Evolutionary conservation across 2,888 invertebrate species (phyloP).

Genomic region (Dryobota labecula): DNA sequence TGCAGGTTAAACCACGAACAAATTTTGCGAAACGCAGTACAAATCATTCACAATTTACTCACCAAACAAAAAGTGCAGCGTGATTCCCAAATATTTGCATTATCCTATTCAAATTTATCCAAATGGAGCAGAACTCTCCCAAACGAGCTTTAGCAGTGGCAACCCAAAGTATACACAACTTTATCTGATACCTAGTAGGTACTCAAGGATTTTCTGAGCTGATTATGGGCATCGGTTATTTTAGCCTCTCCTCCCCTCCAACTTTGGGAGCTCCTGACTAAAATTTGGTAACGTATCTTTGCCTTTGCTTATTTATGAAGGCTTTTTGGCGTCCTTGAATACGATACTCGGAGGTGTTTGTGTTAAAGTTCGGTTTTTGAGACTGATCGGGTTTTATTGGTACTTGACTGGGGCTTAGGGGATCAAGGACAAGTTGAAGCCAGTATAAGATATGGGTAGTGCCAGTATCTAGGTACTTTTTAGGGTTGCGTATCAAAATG

Average conservation of each 20-base stretch:
- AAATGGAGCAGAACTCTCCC: background rate
- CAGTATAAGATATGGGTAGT: background rate
- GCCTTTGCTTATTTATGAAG: constrained; percentile 52
- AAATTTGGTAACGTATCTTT: constrained; percentile 56
- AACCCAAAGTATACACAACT: constrained; percentile 38
- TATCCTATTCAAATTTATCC: constrained; percentile 18
- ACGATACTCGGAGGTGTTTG: constrained; percentile 57
- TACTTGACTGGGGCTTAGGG: constrained; percentile 5
- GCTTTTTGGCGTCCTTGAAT: constrained; percentile 46
- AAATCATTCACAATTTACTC: background rate
- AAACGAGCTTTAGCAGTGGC: constrained; percentile 11
- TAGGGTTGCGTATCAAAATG: no score
- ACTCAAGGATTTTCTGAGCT: constrained; percentile 35
- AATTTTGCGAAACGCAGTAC: background rate
- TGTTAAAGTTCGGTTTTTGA: constrained; percentile 23
- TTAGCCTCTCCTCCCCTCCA: constrained; percentile 34
- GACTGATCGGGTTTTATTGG: constrained; percentile 43
- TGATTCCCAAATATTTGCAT: constrained; percentile 18
- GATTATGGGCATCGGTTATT: constrained; percentile 58
- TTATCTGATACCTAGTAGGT: constrained; percentile 25
- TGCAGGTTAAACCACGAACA: background rate
- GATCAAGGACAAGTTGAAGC: background rate
- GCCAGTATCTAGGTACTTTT: background rate
- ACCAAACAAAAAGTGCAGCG: constrained; percentile 16
- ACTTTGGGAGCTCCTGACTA: constrained; percentile 40